Conservation (phyloP, 2,113 vertebrate genomes). For the Barnardius zonarius region DNA sequence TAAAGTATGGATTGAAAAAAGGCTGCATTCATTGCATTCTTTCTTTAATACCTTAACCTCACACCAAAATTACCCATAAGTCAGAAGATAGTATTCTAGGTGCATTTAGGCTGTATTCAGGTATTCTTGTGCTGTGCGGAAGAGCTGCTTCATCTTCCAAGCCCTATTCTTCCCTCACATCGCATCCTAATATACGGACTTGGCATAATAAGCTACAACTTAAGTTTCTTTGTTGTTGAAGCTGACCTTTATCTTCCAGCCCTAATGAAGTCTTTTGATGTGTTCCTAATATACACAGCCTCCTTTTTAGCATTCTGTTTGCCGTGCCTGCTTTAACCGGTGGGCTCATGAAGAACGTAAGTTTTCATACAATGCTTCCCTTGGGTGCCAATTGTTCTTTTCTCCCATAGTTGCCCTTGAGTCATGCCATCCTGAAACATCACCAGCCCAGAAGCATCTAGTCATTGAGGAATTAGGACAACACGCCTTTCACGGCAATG, state of each 20-base stretch:
- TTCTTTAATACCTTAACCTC: background rate
- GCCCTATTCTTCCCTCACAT: rapidly evolving
- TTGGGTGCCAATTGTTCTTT: slow-evolving; percentile 25
- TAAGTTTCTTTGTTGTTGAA: slow-evolving; percentile 7
- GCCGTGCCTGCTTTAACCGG: background rate
- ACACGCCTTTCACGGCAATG: slow-evolving; percentile 14
- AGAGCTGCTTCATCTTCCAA: background rate
- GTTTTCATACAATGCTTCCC: slow-evolving; percentile 18
- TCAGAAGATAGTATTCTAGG: background rate
- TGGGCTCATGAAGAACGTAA: background rate
- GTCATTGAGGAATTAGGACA: slow-evolving; percentile 33
- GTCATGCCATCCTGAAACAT: background rate
- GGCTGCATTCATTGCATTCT: background rate
- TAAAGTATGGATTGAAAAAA: background rate
- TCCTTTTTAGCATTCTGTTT: slow-evolving; percentile 37
- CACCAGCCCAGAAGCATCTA: background rate
- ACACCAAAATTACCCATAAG: background rate
- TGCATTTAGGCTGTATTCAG: background rate
- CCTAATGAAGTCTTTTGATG: slow-evolving; percentile 31
- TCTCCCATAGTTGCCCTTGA: slow-evolving; percentile 59
- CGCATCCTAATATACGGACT: rapidly evolving
- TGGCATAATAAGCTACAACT: background rate
- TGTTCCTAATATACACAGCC: background rate
- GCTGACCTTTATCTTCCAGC: slow-evolving; percentile 32
- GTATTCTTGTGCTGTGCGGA: background rate